Evolutionary conservation across 1,140 invertebrate genomes (phyloP), one percentile per base, ranked within the genome.

Genomic region (Hypothenemus hampei): DNA sequence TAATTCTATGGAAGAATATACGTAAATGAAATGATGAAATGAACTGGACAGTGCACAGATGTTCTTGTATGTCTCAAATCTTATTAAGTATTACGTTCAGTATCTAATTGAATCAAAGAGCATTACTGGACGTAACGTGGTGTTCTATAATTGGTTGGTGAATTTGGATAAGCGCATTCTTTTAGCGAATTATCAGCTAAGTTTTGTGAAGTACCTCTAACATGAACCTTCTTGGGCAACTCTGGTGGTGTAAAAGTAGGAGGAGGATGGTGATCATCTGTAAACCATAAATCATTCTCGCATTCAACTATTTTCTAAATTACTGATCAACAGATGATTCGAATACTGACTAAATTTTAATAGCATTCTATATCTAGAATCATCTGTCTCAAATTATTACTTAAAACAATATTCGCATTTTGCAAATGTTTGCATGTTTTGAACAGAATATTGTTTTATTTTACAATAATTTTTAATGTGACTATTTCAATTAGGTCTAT

Each of bases 191-290:
- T 22, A 44, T 44, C 39, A 24, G 50, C 47, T 49, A 44, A 57
- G 26, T 33, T 46, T 43, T 48, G 37, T 54, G 44, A 59, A 57
- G 76, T 91, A 92, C 89, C 89, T 91, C 89, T 83, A 77, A 91
- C 83, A 86, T 93, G 90, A 83, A 91, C 89, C 85, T 90, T 88
- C 85, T 93, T 93, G 79, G 90, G 90, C 81, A 93, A 87, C 86
- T 93, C 91, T 83, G 91, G 90, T 81, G 90, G 89, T 79, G 90
- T 93, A 82, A 91, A 93, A 79, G 89, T 91, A 77, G 89, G 88
- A 78, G 88, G 87, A 83, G 86, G 87, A 82, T 90, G 87, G 81
- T 89, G 86, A 79, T 91, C 87, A 89, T 91, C 87, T 91, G 87
- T 80, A 89, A 89, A 85, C 86, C 82, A 84, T 73, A 76, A 77